Base-by-base conservation (phyloP, 2,797 vertebrate genomes). In the Lagocephalus sceleratus region DNA sequence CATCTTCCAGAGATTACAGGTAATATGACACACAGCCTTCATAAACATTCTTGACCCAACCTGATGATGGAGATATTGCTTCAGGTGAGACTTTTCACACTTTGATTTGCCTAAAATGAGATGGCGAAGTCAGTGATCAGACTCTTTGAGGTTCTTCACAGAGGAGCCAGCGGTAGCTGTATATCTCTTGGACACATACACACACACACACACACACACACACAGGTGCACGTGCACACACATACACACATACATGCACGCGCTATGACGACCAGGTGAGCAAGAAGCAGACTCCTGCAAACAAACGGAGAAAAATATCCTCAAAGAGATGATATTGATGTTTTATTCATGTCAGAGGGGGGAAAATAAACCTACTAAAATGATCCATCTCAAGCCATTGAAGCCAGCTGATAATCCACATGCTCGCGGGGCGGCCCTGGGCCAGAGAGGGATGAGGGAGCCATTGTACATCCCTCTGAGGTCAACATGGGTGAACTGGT, bases 31-130 rank as follows among this genome's bases (percentile, higher is more conserved):
- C 86, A 82, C 76, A 84, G 81, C 67, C 81, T 82, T 84, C 88
- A 88, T 90, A 90, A 90, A 91, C 88, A 91, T 86, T 85, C 87
- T 80, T 85, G 87, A 87, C 88, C 87, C 75, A 78, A 78, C 68
- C 79, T 82, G 84, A 86, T 83, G 86, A 87, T 84, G 80, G 79
- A 84, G 88, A 90, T 88, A 90, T 89, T 87, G 89, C 91, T 91
- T 48, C 78, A 78, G 91, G 90, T 89, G 83, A 90, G 83, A 88
- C 85, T 90, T 87, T 91, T 89, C 89, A 91, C 90, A 91, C 88
- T 91, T 90, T 90, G 88, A 92, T 91, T 91, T 86, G 76, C 85
- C 88, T 85, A 83, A 91, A 91, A 91, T 90, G 87, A 92, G 85
- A 85, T 86, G 82, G 85, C 75, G 83, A 75, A 87, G 85, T 75